Evolutionary conservation across 2,113 vertebrate species (phyloP), one percentile per base, ranked within the genome.

Genomic region (Rhea pennata): DNA sequence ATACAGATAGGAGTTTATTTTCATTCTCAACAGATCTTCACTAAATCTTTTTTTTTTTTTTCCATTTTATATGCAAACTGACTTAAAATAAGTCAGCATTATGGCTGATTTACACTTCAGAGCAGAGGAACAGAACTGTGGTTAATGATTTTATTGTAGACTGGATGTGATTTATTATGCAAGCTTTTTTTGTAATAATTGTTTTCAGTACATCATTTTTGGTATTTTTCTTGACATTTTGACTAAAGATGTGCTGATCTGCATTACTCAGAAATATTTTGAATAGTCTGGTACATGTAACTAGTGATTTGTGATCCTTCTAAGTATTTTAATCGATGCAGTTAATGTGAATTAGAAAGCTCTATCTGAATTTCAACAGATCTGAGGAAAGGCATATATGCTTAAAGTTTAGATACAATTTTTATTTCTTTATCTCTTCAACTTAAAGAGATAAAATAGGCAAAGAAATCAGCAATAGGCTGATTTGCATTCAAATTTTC

Each of bases 291-390:
- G 72, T 90, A 72, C 40, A 78, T 84, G 93, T 80, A 96, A 72
- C 83, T 94, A 97, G 91, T 92, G 87, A 95, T 92, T 90, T 96
- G 72, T 90, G 93, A 95, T 91, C 67, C 65, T 90, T 88, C 85
- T 95, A 96, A 97, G 87, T 90, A 72, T 90, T 97, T 94, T 95
- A 97, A 95, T 96, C 1, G 5, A 84, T 88, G 82, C 51, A 94
- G 95, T 96, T 97, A 94, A 94, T 81, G 87, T 93, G 91, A 95
- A 92, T 95, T 82, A 92, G 65, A 93, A 78, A 13, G 23, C 39
- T 92, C 21, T 24, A 67, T 91, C 33, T 90, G 85, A 95, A 95
- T 94, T 95, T 84, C 39, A 94, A 75, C 24, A 33, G 42, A 86
- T 69, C 72, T 53, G 9, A 84, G 94, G 39, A 97, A 95, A 95